Percentiles rank a stretch among this genome's conserved stretches.
Evolutionary conservation across 2,888 invertebrate species (phyloP).

Genomic region (Eucera pruinosa): DNA sequence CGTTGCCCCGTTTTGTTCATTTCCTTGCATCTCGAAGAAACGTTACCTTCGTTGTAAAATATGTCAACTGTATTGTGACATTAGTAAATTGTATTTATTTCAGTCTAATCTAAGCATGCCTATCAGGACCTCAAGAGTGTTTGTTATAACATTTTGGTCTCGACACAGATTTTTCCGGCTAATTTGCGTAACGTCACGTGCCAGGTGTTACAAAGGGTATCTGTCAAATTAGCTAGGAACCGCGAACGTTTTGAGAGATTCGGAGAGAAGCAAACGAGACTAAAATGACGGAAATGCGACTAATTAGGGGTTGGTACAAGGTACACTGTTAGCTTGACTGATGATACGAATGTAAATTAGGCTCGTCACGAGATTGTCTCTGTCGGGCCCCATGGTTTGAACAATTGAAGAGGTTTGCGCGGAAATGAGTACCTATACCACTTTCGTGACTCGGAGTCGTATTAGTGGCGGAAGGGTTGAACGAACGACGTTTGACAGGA

Average conservation of each 20-base stretch:
- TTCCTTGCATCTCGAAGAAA: neutral
- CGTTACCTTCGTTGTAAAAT: too few species aligned
- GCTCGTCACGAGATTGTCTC: conserved; percentile 56
- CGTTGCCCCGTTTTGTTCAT: neutral
- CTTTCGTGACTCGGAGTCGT: conserved; percentile 63
- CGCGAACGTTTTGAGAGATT: neutral
- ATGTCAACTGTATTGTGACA: too few species aligned
- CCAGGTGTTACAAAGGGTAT: too few species aligned
- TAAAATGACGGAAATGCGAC: conserved; percentile 57
- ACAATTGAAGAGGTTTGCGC: conserved; percentile 17
- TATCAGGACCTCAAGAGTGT: too few species aligned
- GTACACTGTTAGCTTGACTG: conserved; percentile 66
- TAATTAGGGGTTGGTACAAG: conserved; percentile 72
- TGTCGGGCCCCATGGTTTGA: neutral
- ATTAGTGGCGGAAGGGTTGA: conserved; percentile 20
- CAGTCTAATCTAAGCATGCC: too few species aligned
- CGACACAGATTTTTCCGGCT: too few species aligned
- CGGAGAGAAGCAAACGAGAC: conserved; percentile 11
- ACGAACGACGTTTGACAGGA: conserved; percentile 40
- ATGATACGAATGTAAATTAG: conserved; percentile 78
- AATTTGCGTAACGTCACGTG: too few species aligned
- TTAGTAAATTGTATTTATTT: too few species aligned
- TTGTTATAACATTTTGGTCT: too few species aligned
- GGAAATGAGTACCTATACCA: conserved; percentile 64
- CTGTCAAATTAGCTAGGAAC: neutral